phyloP scores from a whole-genome alignment of 2,797 vertebrate species.

The Pangasius larnaudii region DNA sequence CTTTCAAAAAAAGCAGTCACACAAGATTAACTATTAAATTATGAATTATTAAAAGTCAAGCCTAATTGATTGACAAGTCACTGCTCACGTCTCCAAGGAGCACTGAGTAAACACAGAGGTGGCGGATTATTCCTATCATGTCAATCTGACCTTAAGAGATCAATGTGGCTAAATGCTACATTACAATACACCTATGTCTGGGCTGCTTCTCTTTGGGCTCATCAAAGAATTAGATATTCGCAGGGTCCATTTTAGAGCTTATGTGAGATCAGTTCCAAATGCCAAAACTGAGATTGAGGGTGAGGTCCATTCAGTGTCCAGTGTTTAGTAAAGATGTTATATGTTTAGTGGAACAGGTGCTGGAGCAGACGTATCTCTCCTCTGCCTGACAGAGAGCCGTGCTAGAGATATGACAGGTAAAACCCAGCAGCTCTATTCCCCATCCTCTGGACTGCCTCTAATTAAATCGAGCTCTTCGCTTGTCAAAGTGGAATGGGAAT shows the following conservation, averaged over 20 bases:
- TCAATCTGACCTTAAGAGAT: conserved; percentile 46
- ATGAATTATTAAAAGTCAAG: conserved; percentile 45
- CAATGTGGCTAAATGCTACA: conserved; percentile 45
- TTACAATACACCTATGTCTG: conserved; percentile 17
- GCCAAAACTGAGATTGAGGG: not conserved
- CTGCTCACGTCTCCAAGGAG: conserved; percentile 25
- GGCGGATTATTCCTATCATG: conserved; percentile 38
- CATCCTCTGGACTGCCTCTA: conserved; percentile 49
- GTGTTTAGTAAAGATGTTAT: conserved; percentile 47
- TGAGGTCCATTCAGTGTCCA: conserved; percentile 37
- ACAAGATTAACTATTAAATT: conserved; percentile 46
- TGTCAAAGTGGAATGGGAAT: conserved; percentile 51
- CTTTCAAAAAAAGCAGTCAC: not conserved
- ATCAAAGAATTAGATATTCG: not conserved
- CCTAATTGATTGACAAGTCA: conserved; percentile 49
- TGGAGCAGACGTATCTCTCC: conserved; percentile 31
- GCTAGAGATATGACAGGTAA: conserved; percentile 53
- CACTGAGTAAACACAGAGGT: conserved; percentile 20
- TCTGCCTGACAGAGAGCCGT: conserved; percentile 13
- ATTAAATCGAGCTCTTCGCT: conserved; percentile 57
- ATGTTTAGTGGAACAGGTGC: conserved; percentile 39
- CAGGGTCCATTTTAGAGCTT: not conserved
- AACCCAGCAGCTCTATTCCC: conserved; percentile 47
- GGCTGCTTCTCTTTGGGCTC: not conserved
- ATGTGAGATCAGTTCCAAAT: not conserved